Evolutionary conservation across 2,797 vertebrate genomes (phyloP), one percentile per base, ranked within the genome.

Genomic region (Coendou prehensilis): DNA sequence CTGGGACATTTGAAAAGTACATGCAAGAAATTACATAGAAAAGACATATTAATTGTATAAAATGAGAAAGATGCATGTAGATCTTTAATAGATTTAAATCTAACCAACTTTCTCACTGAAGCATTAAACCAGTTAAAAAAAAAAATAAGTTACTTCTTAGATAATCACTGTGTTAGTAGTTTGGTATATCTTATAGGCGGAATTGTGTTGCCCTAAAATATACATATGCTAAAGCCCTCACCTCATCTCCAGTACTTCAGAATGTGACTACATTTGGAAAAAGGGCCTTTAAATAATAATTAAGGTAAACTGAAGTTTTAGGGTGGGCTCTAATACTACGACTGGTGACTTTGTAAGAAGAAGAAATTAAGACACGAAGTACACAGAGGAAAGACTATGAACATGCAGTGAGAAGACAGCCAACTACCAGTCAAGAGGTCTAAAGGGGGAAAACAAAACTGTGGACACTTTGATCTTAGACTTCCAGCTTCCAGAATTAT

Each of bases 101-200:
- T 81, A 95, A 86, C 30, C 26, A 79, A 45, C 76, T 81, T 76
- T 76, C 45, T 71, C 26, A 89, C 59, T 75, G 76, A 81, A 69
- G 7, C 28, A 90, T 91, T 52, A 78, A 87, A 89, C 57, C 23
- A 93, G 52, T 30, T 59, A 76, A n/a, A 69, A 41, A 41, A 41
- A 54, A 96, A 91, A 89, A 45, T 64, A 33, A 56, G 61, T 22
- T 67, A 84, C 41, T 80, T 92, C 76, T 94, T 64, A 23, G 47
- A 87, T 92, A 97, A 87, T 59, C 23, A 76, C 78, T 45, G 30
- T 57, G 9, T 33, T 78, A 93, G 57, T n/a, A 87, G 33, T 87
- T 76, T 92, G 84, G 50, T 56, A 93, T 54, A 47, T 81, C 6
- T 11, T 41, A 78, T 11, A 6, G 57, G 50, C 9, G 93, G 73